These are phyloP conservation scores for Silurus glanis DNA, from an alignment of 2,113 vertebrate species.

Conservation along the genomic window DNA sequence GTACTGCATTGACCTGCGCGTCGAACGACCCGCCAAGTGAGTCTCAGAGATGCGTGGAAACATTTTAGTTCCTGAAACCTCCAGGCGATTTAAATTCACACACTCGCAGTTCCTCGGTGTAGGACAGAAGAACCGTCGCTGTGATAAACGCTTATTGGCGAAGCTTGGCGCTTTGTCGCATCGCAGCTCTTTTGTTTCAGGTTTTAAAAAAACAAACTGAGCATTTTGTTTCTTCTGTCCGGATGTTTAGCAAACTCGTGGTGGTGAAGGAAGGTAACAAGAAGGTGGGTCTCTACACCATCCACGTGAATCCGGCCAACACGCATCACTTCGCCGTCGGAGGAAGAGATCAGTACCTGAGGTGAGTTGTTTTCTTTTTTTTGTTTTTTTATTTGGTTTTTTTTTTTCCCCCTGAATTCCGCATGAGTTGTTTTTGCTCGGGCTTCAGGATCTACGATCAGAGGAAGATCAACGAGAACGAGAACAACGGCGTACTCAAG, in stretches of 20 bases:
- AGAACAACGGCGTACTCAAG: slow-evolving; percentile 93
- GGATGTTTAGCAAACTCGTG: slow-evolving; percentile 82
- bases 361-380: slow-evolving; percentile 69
- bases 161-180: too few species aligned
- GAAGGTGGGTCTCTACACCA: slow-evolving; percentile 94
- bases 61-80: neutral
- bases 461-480: slow-evolving; percentile 92
- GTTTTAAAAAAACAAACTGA: neutral
- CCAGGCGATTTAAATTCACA: neutral
- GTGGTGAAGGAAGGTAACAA: slow-evolving; percentile 95
- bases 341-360: slow-evolving; percentile 89
- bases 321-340: slow-evolving; percentile 94
- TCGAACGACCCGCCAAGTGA: slow-evolving; percentile 91
- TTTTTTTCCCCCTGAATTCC: neutral
- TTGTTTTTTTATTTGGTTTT: too few species aligned
- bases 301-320: slow-evolving; percentile 91
- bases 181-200: too few species aligned
- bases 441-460: slow-evolving; percentile 90
- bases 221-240: neutral
- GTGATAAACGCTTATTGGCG: too few species aligned
- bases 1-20: slow-evolving; percentile 89
- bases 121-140: too few species aligned
- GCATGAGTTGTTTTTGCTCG: neutral
- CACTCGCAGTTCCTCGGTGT: neutral
- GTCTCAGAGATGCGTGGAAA: slow-evolving; percentile 51